Conservation (phyloP, 2,888 invertebrate genomes). For the Drosophila gaucha region DNA sequence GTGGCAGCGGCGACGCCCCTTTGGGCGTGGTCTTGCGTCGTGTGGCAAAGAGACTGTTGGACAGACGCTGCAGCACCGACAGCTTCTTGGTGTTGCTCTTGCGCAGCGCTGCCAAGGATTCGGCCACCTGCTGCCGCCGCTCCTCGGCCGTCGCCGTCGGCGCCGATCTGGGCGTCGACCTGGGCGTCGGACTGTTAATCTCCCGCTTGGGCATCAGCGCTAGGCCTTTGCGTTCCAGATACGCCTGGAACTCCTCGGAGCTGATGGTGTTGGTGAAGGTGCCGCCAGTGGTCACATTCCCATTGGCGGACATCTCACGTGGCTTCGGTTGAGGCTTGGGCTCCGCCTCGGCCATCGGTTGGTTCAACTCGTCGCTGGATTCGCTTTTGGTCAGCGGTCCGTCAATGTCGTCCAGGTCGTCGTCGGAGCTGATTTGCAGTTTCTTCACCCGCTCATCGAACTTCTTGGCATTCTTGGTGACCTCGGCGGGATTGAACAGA, state of each 20-base stretch:
- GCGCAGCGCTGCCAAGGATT: slow-evolving; percentile 48
- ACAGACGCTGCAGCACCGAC: slow-evolving; percentile 83
- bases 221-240: slow-evolving; percentile 83
- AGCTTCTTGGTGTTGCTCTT: slow-evolving; percentile 76
- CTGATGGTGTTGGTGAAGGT: slow-evolving; percentile 84
- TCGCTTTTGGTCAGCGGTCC: slow-evolving; percentile 82
- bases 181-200: slow-evolving; percentile 50
- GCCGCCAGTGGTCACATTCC: slow-evolving; percentile 19
- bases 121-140: slow-evolving; percentile 51
- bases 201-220: slow-evolving; percentile 78
- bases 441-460: slow-evolving; percentile 84
- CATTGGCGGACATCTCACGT: slow-evolving; percentile 14
- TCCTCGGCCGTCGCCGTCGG: slow-evolving; percentile 28
- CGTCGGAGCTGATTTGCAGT: slow-evolving; percentile 82
- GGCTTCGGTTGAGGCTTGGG: no score
- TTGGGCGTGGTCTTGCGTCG: slow-evolving; percentile 83
- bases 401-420: slow-evolving; percentile 84
- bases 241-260: slow-evolving; percentile 84
- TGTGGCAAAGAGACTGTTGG: slow-evolving; percentile 82
- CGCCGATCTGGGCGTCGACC: slow-evolving; percentile 8
- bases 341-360: slow-evolving; percentile 4
- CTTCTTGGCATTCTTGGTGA: slow-evolving; percentile 84
- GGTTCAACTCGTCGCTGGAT: slow-evolving; percentile 82
- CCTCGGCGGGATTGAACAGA: slow-evolving; percentile 83
- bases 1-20: slow-evolving; percentile 70